Percentiles rank a stretch among this genome's conserved stretches.
These are phyloP conservation scores for Perizoma affinitatum DNA, from an alignment of 2,888 invertebrate species.

Conservation along the genomic window DNA sequence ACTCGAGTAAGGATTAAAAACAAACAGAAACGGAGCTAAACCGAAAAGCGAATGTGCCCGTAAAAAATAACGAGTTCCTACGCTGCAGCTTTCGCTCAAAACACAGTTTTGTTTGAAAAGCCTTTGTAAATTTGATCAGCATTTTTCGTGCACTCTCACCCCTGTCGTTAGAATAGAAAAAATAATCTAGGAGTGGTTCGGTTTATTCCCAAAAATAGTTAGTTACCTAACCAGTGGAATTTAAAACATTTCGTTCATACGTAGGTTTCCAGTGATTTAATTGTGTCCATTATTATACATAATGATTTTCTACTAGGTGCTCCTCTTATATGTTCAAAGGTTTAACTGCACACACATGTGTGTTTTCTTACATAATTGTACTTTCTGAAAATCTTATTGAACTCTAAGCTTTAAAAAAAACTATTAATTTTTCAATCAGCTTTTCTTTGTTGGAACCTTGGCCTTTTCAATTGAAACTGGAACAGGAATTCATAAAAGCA, in stretches of 20 bases:
- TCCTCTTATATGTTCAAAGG: too few relatives aligned
- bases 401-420: constrained; percentile 37
- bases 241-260: too few relatives aligned
- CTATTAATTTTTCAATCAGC: constrained; percentile 45
- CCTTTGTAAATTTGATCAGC: constrained; percentile 56
- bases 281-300: too few relatives aligned
- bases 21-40: constrained; percentile 48
- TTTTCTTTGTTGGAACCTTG: constrained; percentile 40
- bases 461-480: constrained; percentile 33
- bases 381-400: too few relatives aligned
- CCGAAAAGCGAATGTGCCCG: constrained; percentile 43
- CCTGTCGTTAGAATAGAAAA: background rate
- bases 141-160: constrained; percentile 23
- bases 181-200: too few relatives aligned
- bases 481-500: constrained; percentile 40
- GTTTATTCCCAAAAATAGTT: too few relatives aligned
- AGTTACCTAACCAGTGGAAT: too few relatives aligned
- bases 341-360: too few relatives aligned
- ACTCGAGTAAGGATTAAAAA: constrained; percentile 46
- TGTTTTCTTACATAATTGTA: too few relatives aligned
- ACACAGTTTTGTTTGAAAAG: constrained; percentile 56
- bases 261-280: too few relatives aligned
- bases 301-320: too few relatives aligned
- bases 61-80: constrained; percentile 47
- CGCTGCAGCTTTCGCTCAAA: constrained; percentile 36